Conservation (phyloP, 2,797 vertebrate genomes). For the Paramormyrops hopkinsi region DNA sequence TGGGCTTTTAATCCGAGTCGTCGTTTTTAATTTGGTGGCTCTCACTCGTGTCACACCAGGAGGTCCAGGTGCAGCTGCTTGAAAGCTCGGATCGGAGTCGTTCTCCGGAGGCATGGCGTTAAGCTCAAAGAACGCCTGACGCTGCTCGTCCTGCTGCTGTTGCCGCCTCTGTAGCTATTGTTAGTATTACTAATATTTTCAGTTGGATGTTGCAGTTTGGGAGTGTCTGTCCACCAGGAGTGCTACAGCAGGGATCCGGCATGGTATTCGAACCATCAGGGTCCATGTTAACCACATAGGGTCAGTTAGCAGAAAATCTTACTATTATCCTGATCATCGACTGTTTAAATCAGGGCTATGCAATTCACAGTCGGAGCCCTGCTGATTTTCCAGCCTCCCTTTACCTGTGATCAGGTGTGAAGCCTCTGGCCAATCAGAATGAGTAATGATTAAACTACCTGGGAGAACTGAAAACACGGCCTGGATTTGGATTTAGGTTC, state of each 20-base stretch:
- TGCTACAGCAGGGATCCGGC: neutral
- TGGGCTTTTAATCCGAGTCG: neutral
- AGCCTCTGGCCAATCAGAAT: neutral
- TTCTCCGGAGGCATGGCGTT: neutral
- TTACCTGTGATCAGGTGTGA: neutral
- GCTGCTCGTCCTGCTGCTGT: neutral
- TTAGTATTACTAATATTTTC: neutral
- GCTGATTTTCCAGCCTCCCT: neutral
- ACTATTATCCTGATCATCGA: neutral
- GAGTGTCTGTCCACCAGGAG: neutral
- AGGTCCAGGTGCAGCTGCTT: neutral
- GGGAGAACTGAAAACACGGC: neutral
- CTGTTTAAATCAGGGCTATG: neutral
- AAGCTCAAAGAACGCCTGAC: neutral
- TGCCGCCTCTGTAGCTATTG: neutral
- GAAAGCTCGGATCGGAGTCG: neutral
- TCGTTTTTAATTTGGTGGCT: neutral
- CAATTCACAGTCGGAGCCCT: neutral
- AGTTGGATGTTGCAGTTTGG: neutral
- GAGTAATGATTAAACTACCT: neutral
- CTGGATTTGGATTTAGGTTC: neutral
- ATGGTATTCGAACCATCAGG: neutral
- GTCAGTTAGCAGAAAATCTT: neutral
- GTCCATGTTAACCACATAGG: neutral
- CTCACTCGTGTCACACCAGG: neutral